These are phyloP conservation scores for Lepidocyrtinus sp. DNA, from an alignment of 2,888 invertebrate species.

Conservation along the genomic window DNA sequence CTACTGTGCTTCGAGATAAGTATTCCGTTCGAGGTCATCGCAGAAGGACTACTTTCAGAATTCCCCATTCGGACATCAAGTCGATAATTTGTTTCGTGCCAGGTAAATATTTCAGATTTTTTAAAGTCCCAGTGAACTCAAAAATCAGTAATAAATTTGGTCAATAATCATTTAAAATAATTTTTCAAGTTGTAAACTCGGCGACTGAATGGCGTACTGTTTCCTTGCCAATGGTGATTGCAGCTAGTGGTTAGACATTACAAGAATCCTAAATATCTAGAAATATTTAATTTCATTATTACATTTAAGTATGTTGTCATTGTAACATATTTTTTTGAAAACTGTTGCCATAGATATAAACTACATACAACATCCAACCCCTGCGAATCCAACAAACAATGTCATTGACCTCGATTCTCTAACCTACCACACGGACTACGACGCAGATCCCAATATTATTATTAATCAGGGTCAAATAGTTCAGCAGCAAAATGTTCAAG, in stretches of 20 bases:
- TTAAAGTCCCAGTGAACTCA: too few species aligned
- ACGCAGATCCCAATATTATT: background rate
- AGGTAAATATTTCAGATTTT: too few species aligned
- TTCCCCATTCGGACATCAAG: conserved; percentile 61
- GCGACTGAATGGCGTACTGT: conserved; percentile 66
- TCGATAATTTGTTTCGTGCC: conserved; percentile 65
- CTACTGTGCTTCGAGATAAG: conserved; percentile 54
- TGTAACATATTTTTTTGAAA: too few species aligned
- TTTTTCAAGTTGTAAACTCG: conserved; percentile 62
- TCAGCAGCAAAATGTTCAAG: too few species aligned
- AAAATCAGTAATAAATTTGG: too few species aligned
- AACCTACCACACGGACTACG: conserved; percentile 55
- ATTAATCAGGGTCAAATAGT: background rate
- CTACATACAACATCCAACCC: conserved; percentile 32
- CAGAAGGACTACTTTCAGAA: conserved; percentile 59
- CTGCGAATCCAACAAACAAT: too few species aligned
- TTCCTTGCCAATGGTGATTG: conserved; percentile 58
- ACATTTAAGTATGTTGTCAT: background rate
- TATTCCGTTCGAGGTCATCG: conserved; percentile 58
- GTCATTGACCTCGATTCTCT: conserved; percentile 54
- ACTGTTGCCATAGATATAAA: conserved; percentile 40
- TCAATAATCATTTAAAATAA: too few species aligned
- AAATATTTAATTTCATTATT: background rate
- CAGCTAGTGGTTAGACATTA: conserved; percentile 32
- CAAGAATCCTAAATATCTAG: background rate